Evolutionary conservation across 2,888 invertebrate genomes (phyloP), one percentile per base, ranked within the genome.

Genomic region (Mythimna vitellina): DNA sequence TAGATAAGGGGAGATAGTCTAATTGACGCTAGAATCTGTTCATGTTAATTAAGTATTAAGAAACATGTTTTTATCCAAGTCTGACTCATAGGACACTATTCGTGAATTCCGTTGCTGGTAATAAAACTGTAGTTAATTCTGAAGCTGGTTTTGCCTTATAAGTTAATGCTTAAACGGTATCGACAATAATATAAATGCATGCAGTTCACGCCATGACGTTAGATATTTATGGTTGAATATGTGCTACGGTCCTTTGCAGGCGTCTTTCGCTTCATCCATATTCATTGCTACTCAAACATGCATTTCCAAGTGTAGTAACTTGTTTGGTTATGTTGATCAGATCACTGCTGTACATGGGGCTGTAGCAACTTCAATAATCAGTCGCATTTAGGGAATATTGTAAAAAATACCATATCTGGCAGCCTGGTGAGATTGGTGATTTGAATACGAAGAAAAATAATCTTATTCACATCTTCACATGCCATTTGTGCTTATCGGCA

Each of bases 1-100:
- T 82, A 82, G 82, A 85, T 85, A 79, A 84, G 67, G 71, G 56
- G 57, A 81, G 84, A 85, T 85, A 85, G 51, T 70, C 73, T 84
- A 85, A 85, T 84, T 82, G 81, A 79, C 77, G 66, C 63, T 46
- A 70, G 74, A 74, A 76, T 71, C 69, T 35, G n/a, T 71, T 67
- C 65, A 70, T 77, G 78, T 75, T 80, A 84, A 82, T 74, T 82
- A 84, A 82, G 70, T 78, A 82, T 83, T 76, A 65, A 76, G 70
- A 81, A 78, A 83, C 85, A 60, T 62, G 85, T 84, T 76, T 73
- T 74, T 56, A 76, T 80, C 64, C 35, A 67, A 65, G 49, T 35
- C 57, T 81, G 82, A 75, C 66, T 78, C 81, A 78, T 51, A 69
- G 56, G 35, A 70, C 58, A 68, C 38, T 68, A 54, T 73, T 56